These are phyloP conservation scores for Bergia sp. DNA, from an alignment of 92 coral and sea anemone species.

Conservation along the genomic window DNA sequence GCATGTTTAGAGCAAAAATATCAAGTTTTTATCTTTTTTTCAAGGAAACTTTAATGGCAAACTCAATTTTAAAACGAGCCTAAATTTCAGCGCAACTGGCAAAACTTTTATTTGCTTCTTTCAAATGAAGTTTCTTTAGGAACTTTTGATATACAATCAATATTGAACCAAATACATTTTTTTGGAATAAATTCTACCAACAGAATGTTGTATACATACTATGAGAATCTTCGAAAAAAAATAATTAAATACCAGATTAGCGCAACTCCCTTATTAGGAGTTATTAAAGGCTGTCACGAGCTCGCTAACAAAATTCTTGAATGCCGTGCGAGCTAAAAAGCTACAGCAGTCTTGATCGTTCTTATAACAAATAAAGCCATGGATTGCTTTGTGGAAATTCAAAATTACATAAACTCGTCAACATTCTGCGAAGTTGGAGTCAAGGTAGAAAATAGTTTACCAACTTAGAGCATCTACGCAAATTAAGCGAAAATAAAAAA, in stretches of 20 bases:
- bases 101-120: constrained; percentile 22
- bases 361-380: constrained; percentile 21
- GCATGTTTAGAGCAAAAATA: constrained; percentile 12
- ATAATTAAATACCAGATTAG: constrained; percentile 18
- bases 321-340: constrained; percentile 23
- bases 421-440: constrained; percentile 31
- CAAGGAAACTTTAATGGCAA: constrained; percentile 28
- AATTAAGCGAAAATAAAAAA: constrained; percentile 20
- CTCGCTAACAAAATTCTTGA: constrained; percentile 25
- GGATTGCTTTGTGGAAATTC: constrained; percentile 28
- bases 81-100: constrained; percentile 28
- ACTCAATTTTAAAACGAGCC: constrained; percentile 17
- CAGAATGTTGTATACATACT: constrained; percentile 24
- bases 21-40: constrained; percentile 8
- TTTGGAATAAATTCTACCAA: constrained; percentile 26
- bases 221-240: constrained; percentile 24
- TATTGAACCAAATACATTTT: constrained; percentile 16
- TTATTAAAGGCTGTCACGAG: constrained; percentile 28
- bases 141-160: constrained; percentile 25
- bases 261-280: constrained; percentile 29
- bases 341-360: constrained; percentile 27
- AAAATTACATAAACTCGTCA: constrained; percentile 21
- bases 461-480: constrained; percentile 3
- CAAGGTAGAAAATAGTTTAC: constrained; percentile 1
- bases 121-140: constrained; percentile 29